Base-by-base conservation (phyloP, 2,797 vertebrate species). In the Aldrovandia affinis region DNA sequence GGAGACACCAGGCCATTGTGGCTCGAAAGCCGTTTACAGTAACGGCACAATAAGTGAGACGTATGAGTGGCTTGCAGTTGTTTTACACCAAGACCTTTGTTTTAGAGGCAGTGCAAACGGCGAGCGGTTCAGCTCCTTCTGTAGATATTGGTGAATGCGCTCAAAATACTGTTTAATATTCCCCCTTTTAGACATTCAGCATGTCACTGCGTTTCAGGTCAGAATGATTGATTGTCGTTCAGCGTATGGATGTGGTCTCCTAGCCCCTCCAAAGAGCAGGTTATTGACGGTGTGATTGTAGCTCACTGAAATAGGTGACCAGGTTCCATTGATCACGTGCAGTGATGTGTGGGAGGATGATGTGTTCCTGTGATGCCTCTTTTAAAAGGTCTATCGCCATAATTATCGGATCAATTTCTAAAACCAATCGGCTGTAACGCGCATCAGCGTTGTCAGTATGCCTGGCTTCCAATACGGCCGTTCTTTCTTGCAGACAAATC, bases 51-150 rank as follows among this genome's bases (percentile, higher is more conserved):
- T 73, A 39, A 73, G 33, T 73, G 36, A 39, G 68, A 73, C 39
- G 9, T 73, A 73, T 73, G 20, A 73, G 47, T 47, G 39, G n/a
- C 73, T 77, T 44, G 73, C 18, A 22, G 68, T 73, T 73, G 68
- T 73, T 73, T 39, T 36, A 36, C 39, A 14, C 39, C 68, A 39
- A 33, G 65, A 36, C 30, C 30, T 39, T 70, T 70, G 65, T 70
- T 70, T 36, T 70, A 70, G 14, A 70, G 39, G 39, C 22, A 22
- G 30, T 15, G 15, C 36, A 0, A 5, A 70, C 65, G 36, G 28
- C 36, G 15, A 70, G 30, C 36, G 68, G 14, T 22, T n/a, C 18
- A 22, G 22, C 39, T 42, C 39, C 68, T 73, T 73, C 6, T 22
- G 14, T 73, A 73, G 68, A 22, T 73, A 73, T 73, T 73, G 68